These are phyloP conservation scores for Rallus limicola DNA, from an alignment of 2,113 vertebrate genomes.

Conservation along the genomic window DNA sequence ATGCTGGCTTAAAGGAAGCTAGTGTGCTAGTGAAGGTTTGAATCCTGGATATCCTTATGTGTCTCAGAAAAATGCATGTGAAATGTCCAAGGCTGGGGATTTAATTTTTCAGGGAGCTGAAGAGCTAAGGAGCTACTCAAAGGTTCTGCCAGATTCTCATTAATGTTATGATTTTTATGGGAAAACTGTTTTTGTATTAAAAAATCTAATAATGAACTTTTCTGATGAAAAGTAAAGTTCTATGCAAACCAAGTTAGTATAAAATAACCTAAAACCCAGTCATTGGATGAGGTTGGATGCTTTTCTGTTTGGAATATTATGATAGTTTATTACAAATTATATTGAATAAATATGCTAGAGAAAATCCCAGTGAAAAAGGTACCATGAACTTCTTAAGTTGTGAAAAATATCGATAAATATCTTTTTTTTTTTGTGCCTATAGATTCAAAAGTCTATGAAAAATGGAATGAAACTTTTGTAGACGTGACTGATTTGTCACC, in stretches of 20 bases:
- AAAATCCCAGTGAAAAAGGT: background rate
- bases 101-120: background rate
- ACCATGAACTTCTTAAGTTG: background rate
- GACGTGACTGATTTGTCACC: accelerated
- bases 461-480: accelerated
- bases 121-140: background rate
- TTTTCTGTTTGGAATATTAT: background rate
- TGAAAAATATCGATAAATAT: background rate
- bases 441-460: too few species aligned
- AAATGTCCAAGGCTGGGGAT: background rate
- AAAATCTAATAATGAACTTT: background rate
- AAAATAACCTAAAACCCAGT: background rate
- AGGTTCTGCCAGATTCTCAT: background rate
- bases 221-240: background rate
- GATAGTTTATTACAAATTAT: background rate
- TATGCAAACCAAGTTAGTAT: background rate
- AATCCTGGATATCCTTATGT: background rate
- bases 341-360: background rate
- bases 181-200: background rate
- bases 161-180: background rate
- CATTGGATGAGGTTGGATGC: background rate
- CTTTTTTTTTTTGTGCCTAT: background rate
- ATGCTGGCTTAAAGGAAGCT: background rate
- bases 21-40: background rate
- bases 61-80: background rate